Percentiles rank a stretch among this genome's conserved stretches.
phyloP scores from a whole-genome alignment of 2,113 vertebrate species.

The Campylorhamphus procurvoides region DNA sequence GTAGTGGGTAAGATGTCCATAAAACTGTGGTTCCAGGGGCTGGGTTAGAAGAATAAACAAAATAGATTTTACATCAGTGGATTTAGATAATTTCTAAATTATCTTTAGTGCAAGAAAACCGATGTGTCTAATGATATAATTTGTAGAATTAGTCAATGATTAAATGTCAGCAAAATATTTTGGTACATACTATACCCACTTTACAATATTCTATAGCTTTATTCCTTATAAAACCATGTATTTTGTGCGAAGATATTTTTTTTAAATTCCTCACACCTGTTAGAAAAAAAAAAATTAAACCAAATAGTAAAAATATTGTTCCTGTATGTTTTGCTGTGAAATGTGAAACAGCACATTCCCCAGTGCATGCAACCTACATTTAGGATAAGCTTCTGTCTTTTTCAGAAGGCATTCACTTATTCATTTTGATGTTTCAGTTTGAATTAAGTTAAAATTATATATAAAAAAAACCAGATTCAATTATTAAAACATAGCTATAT shows the following conservation, averaged over 20 bases:
- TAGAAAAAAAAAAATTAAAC: background rate
- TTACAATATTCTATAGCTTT: background rate
- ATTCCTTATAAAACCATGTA: background rate
- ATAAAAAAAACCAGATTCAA: background rate
- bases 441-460: background rate
- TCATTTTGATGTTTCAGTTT: background rate
- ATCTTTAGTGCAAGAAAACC: constrained; percentile 54
- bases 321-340: background rate
- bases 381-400: background rate
- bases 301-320: background rate
- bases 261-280: background rate
- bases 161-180: background rate
- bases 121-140: background rate
- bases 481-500: background rate
- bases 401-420: background rate
- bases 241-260: background rate
- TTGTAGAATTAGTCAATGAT: background rate
- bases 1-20: constrained; percentile 44
- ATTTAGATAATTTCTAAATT: constrained; percentile 58
- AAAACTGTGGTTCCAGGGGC: constrained; percentile 44
- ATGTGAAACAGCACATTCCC: background rate
- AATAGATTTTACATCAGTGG: constrained; percentile 57
- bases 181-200: background rate
- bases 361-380: background rate
- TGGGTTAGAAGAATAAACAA: constrained; percentile 59